Evolutionary conservation across 2,113 vertebrate species (phyloP).

Genomic region (Synchiropus splendidus): DNA sequence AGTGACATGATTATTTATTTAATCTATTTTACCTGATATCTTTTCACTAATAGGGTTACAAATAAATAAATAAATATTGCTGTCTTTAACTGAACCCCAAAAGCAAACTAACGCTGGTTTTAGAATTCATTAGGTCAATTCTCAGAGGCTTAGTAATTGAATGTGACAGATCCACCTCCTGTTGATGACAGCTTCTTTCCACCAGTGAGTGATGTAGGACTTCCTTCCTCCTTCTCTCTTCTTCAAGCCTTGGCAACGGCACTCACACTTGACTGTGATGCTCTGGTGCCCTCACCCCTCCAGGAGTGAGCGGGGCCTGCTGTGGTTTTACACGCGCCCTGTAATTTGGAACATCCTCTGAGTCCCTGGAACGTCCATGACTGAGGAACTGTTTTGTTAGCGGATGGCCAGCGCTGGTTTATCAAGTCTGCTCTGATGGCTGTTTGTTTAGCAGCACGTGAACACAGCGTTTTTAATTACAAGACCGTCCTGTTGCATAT

Average conservation of each 20-base stretch:
- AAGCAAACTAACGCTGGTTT: constrained; percentile 24
- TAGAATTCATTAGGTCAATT: constrained; percentile 43
- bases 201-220: constrained; percentile 56
- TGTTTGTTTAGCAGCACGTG: constrained; percentile 19
- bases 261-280: constrained; percentile 46
- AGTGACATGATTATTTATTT: no score
- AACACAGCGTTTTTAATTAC: constrained; percentile 35
- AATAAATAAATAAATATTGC: no score
- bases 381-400: constrained; percentile 27
- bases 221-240: constrained; percentile 48
- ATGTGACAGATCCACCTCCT: constrained; percentile 61
- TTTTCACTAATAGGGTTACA: no score
- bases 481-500: constrained; percentile 25
- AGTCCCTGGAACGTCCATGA: constrained; percentile 42
- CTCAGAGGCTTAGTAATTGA: constrained; percentile 53
- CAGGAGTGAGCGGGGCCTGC: constrained; percentile 34
- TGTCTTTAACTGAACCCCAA: neutral
- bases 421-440: constrained; percentile 16
- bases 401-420: constrained; percentile 16
- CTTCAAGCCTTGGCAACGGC: constrained; percentile 40
- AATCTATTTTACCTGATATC: no score
- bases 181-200: constrained; percentile 49
- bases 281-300: constrained; percentile 33
- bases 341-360: constrained; percentile 54
- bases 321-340: constrained; percentile 42